Evolutionary conservation across 2,888 invertebrate genomes (phyloP).

Genomic region (Apamea epomidion): DNA sequence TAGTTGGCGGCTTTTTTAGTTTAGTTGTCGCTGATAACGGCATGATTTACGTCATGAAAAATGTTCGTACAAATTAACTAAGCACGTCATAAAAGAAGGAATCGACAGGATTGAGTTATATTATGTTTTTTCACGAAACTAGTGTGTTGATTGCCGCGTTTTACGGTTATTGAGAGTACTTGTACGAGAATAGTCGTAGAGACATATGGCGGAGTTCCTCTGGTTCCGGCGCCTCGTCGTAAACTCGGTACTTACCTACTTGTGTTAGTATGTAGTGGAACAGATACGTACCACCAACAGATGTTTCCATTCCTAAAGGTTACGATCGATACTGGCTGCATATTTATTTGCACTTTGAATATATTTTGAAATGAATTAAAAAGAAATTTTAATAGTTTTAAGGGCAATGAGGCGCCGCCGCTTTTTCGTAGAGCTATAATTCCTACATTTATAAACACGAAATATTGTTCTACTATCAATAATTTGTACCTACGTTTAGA

Average conservation of each 20-base stretch:
- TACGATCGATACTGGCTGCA: constrained; percentile 64
- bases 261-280: constrained; percentile 39
- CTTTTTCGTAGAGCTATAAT: not conserved
- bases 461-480: not conserved
- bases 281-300: constrained; percentile 61
- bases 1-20: constrained; percentile 16
- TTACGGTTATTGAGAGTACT: constrained; percentile 62
- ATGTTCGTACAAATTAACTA: constrained; percentile 20
- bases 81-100: not conserved
- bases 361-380: not conserved
- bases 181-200: constrained; percentile 53
- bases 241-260: constrained; percentile 53
- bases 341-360: constrained; percentile 44
- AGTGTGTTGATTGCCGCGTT: constrained; percentile 53
- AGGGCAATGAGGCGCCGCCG: too few species aligned
- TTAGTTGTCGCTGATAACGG: constrained; percentile 23
- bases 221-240: constrained; percentile 52
- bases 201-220: constrained; percentile 52
- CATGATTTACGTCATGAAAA: constrained; percentile 14
- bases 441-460: not conserved
- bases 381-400: not conserved
- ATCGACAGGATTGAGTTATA: not conserved
- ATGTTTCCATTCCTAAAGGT: constrained; percentile 68
- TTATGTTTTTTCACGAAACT: constrained; percentile 37
- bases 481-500: not conserved